phyloP scores from a whole-genome alignment of 2,797 vertebrate genomes.

The Lacerta agilis region DNA sequence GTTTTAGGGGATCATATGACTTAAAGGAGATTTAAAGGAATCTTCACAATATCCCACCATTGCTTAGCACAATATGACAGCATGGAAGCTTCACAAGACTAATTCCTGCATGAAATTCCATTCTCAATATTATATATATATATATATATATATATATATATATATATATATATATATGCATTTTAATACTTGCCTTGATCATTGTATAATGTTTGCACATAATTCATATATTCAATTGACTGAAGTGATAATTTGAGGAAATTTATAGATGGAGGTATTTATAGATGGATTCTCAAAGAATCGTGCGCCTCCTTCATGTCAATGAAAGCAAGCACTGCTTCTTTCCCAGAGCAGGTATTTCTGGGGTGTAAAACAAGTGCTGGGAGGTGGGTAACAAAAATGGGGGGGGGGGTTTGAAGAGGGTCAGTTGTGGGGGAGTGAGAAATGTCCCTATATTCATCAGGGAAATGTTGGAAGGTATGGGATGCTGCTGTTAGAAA shows the following conservation, averaged over 20 bases:
- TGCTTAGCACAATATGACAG: neutral
- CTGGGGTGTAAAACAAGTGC: too few species aligned
- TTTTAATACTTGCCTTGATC: slow-evolving; percentile 20
- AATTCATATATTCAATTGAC: slow-evolving; percentile 29
- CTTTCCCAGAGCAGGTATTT: neutral
- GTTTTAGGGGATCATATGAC: neutral
- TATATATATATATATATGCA: neutral
- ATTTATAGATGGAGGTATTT: neutral
- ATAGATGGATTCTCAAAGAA: slow-evolving; percentile 12
- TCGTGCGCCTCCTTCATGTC: neutral
- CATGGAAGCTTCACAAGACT: neutral
- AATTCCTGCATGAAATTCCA: slow-evolving; percentile 6
- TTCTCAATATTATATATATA: neutral
- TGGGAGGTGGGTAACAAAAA: too few species aligned
- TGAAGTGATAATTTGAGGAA: slow-evolving; percentile 10
- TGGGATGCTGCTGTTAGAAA: neutral
- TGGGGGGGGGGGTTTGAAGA: too few species aligned
- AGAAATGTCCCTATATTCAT: neutral
- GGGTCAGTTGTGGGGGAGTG: too few species aligned
- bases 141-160: neutral
- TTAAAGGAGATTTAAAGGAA: neutral
- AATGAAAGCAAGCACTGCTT: neutral
- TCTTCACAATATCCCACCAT: neutral
- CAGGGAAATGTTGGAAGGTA: neutral
- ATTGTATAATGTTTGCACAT: neutral